Percentiles rank a stretch among this genome's conserved stretches.
Evolutionary conservation across 2,797 vertebrate genomes (phyloP).

Genomic region (Chaetodon trifasciatus): DNA sequence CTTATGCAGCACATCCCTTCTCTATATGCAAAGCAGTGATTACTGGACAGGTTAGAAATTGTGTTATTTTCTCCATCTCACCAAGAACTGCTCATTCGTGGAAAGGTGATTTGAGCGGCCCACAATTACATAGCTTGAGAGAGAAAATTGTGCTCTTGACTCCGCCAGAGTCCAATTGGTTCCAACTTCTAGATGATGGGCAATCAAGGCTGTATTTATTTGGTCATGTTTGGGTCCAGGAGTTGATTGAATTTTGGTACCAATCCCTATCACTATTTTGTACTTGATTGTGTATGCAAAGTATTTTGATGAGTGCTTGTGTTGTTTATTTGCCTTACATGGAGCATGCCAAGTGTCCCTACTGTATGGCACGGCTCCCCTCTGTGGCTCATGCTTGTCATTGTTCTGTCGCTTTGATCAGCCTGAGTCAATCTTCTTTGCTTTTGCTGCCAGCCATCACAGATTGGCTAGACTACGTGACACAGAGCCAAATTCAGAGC

Average conservation of each 20-base stretch:
- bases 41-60: constrained; percentile 78
- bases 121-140: constrained; percentile 76
- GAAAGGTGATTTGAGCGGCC: constrained; percentile 74
- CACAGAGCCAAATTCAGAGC: constrained; percentile 78
- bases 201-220: constrained; percentile 78
- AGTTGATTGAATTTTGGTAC: constrained; percentile 75
- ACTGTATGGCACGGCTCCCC: constrained; percentile 56
- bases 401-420: constrained; percentile 78
- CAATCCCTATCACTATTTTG: constrained; percentile 66
- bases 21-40: constrained; percentile 77
- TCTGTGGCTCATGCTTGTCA: constrained; percentile 67
- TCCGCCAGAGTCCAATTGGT: constrained; percentile 75
- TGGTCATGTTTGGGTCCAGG: constrained; percentile 72
- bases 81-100: constrained; percentile 72
- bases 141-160: constrained; percentile 75
- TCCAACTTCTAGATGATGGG: constrained; percentile 76
- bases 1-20: constrained; percentile 54
- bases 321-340: constrained; percentile 64
- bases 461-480: constrained; percentile 79
- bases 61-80: constrained; percentile 78
- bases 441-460: constrained; percentile 70
- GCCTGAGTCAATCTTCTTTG: constrained; percentile 72
- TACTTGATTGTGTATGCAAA: constrained; percentile 74
- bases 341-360: constrained; percentile 43
- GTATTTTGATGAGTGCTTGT: constrained; percentile 60